phyloP scores from a whole-genome alignment of 2,797 vertebrate species.

The Cephalopachus bancanus region DNA sequence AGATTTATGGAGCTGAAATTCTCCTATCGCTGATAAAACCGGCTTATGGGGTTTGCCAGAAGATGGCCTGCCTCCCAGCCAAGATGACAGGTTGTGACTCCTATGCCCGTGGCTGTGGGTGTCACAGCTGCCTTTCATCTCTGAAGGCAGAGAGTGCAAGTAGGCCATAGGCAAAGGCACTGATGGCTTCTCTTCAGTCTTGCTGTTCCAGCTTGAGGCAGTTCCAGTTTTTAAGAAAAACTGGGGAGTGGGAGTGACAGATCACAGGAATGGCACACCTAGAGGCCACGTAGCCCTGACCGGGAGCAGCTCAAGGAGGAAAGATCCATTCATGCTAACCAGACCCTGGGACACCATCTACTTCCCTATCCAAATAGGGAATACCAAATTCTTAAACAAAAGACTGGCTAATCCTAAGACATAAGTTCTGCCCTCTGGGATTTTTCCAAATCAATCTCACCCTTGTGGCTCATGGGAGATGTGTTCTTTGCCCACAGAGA shows the following conservation, averaged over 20 bases:
- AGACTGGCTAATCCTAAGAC: constrained; percentile 3
- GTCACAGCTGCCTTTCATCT: neutral
- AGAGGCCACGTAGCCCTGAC: neutral
- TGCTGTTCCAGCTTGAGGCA: neutral
- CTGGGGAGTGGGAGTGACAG: neutral
- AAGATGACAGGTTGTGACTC: neutral
- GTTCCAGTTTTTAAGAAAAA: neutral
- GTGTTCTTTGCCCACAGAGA: fast-evolving
- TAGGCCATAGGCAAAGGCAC: neutral
- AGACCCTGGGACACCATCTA: neutral
- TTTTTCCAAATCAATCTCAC: neutral
- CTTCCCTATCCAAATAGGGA: neutral
- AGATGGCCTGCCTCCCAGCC: constrained; percentile 14
- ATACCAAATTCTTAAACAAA: neutral
- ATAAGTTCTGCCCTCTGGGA: neutral
- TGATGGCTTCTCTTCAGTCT: neutral
- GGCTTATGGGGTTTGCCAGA: constrained; percentile 38
- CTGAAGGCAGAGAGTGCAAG: neutral
- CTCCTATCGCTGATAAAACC: constrained; percentile 58
- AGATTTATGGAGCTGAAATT: constrained; percentile 30
- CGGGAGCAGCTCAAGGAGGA: neutral
- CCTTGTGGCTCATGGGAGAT: neutral
- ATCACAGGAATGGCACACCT: neutral
- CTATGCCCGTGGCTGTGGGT: neutral
- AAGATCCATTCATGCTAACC: neutral